Conservation (phyloP, 1,140 invertebrate species). For the Rhyacophila brunnea region DNA sequence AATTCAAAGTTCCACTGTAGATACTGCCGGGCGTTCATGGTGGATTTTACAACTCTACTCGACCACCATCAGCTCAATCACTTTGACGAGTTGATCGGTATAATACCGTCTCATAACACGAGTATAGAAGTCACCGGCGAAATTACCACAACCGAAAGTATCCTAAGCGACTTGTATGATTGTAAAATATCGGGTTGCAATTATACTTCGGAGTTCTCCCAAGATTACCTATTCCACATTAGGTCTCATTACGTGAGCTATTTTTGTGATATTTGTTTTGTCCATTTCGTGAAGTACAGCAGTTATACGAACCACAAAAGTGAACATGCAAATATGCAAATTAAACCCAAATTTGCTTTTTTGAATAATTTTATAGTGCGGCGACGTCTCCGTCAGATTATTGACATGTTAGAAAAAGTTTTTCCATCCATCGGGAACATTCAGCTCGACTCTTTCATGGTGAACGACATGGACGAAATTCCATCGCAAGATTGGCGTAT, state of each 20-base stretch:
- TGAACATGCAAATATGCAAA: background rate
- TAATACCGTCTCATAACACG: background rate
- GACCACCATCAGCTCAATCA: conserved; percentile 6
- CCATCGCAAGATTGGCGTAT: too few relatives aligned
- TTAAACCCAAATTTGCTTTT: conserved; percentile 1
- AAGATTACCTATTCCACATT: conserved; percentile 4
- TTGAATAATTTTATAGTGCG: background rate
- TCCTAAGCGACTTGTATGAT: background rate
- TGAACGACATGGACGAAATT: too few relatives aligned
- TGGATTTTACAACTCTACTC: background rate
- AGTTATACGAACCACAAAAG: background rate
- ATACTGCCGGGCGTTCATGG: background rate
- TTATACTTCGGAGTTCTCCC: background rate
- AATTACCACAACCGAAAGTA: background rate
- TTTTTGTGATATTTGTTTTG: background rate
- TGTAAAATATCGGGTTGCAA: conserved; percentile 16
- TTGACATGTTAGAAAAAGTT: background rate
- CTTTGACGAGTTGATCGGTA: background rate
- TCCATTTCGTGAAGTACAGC: background rate
- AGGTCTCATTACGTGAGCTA: conserved; percentile 15
- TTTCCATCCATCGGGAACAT: background rate
- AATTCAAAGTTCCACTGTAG: conserved; percentile 1
- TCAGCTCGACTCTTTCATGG: background rate
- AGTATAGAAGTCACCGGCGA: conserved; percentile 6
- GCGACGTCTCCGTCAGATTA: background rate